These are phyloP conservation scores for Pogonognathellus flavescens DNA, from an alignment of 1,140 invertebrate genomes.

Conservation along the genomic window DNA sequence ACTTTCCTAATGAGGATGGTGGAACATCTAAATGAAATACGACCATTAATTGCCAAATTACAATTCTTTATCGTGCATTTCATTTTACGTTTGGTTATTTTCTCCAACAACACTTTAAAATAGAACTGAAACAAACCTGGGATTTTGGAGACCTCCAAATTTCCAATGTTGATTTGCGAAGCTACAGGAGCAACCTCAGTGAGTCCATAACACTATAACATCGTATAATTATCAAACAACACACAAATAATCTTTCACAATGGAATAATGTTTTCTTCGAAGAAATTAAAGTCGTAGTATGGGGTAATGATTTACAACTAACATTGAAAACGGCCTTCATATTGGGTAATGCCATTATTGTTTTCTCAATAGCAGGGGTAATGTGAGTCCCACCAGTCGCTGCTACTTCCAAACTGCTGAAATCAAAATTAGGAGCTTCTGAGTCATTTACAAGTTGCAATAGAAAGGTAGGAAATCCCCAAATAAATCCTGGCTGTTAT, in stretches of 20 bases:
- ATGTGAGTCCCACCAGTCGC: not conserved
- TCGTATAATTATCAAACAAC: too few relatives aligned
- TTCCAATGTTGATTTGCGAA: not conserved
- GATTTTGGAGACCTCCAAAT: not conserved
- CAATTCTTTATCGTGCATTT: slow-evolving; percentile 38
- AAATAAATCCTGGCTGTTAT: slow-evolving; percentile 24
- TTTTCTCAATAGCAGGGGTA: not conserved
- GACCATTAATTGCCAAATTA: not conserved
- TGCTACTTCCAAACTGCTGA: not conserved
- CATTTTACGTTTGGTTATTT: not conserved
- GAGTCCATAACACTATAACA: slow-evolving; percentile 13
- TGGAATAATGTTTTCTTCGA: too few relatives aligned
- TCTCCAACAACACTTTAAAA: too few relatives aligned
- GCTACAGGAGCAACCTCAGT: not conserved
- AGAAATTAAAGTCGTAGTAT: not conserved
- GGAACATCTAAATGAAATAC: slow-evolving; percentile 31
- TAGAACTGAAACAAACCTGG: not conserved
- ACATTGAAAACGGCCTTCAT: slow-evolving; percentile 4
- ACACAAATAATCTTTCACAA: too few relatives aligned
- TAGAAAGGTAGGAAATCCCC: slow-evolving; percentile 39
- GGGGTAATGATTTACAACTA: too few relatives aligned
- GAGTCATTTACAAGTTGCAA: not conserved
- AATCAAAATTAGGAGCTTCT: not conserved
- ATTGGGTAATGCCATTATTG: not conserved
- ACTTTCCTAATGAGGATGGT: slow-evolving; percentile 28